Evolutionary conservation across 1,140 invertebrate species (phyloP).

Genomic region (Trichogramma pretiosum): DNA sequence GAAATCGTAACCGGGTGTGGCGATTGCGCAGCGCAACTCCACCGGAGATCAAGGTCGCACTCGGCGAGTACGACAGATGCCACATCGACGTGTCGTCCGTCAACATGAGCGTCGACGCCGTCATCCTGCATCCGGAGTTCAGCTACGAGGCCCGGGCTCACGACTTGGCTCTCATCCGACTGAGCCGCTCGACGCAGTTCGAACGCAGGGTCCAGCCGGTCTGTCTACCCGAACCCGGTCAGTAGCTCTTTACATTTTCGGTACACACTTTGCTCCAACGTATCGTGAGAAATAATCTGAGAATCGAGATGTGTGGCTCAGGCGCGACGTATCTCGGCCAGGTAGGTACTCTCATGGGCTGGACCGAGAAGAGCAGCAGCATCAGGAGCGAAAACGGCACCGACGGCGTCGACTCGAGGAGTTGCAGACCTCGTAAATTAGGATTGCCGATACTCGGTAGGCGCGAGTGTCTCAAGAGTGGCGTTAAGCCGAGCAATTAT

Average conservation of each 20-base stretch:
- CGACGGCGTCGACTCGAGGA: background rate
- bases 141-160: constrained; percentile 43
- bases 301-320: constrained; percentile 13
- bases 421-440: constrained; percentile 44
- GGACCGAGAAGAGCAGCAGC: constrained; percentile 35
- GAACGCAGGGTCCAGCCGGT: constrained; percentile 49
- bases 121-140: constrained; percentile 47
- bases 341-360: constrained; percentile 50
- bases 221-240: constrained; percentile 50
- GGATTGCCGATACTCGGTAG: constrained; percentile 43
- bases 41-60: constrained; percentile 43
- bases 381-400: constrained; percentile 10
- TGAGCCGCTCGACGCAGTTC: constrained; percentile 46
- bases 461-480: constrained; percentile 38
- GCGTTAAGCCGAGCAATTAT: constrained; percentile 28
- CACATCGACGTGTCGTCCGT: constrained; percentile 40
- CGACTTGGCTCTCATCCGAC: constrained; percentile 52
- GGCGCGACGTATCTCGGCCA: constrained; percentile 47
- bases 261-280: background rate
- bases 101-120: constrained; percentile 41
- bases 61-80: constrained; percentile 49
- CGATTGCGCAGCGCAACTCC: constrained; percentile 35
- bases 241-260: constrained; percentile 16
- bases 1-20: too few relatives aligned
- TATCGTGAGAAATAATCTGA: background rate